phyloP scores from a whole-genome alignment of 2,113 vertebrate species.

The Gobiocypris rarus region DNA sequence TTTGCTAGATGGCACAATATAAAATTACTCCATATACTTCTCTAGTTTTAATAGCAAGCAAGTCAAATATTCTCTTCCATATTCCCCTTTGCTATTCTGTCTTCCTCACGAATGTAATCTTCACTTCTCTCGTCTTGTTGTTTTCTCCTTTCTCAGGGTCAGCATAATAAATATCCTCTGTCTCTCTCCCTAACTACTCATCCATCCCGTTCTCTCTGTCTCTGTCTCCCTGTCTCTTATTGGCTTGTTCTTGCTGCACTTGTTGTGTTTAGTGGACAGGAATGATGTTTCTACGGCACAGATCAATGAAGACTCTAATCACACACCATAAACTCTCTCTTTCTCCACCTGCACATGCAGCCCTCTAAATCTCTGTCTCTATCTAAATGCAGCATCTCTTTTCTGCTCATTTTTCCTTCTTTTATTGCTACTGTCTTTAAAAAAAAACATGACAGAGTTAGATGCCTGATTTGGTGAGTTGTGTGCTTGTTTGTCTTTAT shows the following conservation, averaged over 20 bases:
- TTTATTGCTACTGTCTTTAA: slow-evolving; percentile 2
- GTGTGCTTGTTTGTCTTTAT: not conserved
- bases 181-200: slow-evolving; percentile 30
- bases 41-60: not conserved
- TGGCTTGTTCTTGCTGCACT: not conserved
- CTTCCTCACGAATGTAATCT: not conserved
- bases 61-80: not conserved
- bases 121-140: not conserved
- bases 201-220: slow-evolving; percentile 34
- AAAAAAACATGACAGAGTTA: not conserved
- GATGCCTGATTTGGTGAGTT: not conserved
- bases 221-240: slow-evolving; percentile 19
- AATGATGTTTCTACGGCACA: slow-evolving; percentile 68
- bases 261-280: slow-evolving; percentile 64
- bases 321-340: slow-evolving; percentile 56
- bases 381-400: not conserved
- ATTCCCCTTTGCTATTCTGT: not conserved
- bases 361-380: slow-evolving; percentile 25
- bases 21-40: not conserved
- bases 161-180: slow-evolving; percentile 38
- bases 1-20: not conserved
- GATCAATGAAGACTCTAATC: slow-evolving; percentile 74
- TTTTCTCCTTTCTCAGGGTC: slow-evolving; percentile 17
- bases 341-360: not conserved
- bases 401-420: not conserved